A percentile compares a stretch with the other conserved stretches of the same genome.
phyloP scores from a whole-genome alignment of 2,888 invertebrate genomes.

The Chaitophorus viminalis region DNA sequence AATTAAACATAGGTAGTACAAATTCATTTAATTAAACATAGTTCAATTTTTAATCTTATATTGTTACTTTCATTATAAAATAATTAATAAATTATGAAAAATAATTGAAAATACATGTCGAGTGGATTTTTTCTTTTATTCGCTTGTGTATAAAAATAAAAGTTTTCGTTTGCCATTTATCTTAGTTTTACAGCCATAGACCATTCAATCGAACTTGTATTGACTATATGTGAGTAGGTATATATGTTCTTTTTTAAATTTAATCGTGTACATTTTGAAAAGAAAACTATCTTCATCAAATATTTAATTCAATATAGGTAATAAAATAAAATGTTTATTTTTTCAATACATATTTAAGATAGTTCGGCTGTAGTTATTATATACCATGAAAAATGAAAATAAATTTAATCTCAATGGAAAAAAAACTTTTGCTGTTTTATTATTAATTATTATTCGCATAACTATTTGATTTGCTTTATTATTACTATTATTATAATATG shows the following conservation, averaged over 20 bases:
- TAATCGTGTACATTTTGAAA: neutral
- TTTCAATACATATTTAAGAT: neutral
- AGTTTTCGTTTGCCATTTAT: constrained; percentile 2
- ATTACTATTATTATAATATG: too few relatives aligned
- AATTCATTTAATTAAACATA: neutral
- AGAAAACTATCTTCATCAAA: neutral
- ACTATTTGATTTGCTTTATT: too few relatives aligned
- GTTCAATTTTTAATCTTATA: neutral
- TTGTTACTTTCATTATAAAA: too few relatives aligned
- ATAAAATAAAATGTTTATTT: neutral
- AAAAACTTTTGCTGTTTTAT: neutral
- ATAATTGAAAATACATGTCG: neutral
- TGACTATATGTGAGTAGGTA: neutral
- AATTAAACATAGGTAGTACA: neutral
- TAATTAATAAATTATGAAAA: neutral
- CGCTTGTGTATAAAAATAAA: neutral
- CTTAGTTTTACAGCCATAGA: neutral
- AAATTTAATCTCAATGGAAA: neutral
- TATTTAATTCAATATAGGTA: neutral
- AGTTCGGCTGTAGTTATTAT: neutral
- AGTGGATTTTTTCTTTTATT: neutral
- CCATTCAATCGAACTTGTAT: neutral
- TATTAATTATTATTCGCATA: too few relatives aligned
- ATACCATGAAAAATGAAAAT: neutral
- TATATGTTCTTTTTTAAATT: neutral